Percentiles rank a stretch among this genome's conserved stretches.
These are phyloP conservation scores for Arctopsyche grandis DNA, from an alignment of 1,140 invertebrate species.

Conservation along the genomic window DNA sequence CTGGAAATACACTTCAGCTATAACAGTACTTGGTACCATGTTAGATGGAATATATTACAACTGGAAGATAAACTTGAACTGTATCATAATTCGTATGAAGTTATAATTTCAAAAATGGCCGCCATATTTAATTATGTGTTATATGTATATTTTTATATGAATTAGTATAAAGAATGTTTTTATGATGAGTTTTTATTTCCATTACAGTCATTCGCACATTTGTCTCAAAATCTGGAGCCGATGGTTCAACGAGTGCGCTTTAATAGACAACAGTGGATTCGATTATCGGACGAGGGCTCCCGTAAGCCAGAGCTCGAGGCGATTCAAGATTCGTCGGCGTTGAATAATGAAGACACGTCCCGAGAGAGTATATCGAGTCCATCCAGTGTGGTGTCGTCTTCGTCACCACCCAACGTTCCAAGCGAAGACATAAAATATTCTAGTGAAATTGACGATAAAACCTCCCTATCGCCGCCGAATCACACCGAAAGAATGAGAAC, in stretches of 20 bases:
- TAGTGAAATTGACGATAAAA: conserved; percentile 31
- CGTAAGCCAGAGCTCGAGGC: conserved; percentile 36
- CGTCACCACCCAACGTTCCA: conserved; percentile 31
- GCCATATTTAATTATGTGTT: too few relatives aligned
- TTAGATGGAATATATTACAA: too few relatives aligned
- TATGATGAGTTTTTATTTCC: conserved; percentile 21
- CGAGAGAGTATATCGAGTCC: conserved; percentile 47
- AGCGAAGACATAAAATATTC: conserved; percentile 42
- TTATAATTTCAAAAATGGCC: too few relatives aligned
- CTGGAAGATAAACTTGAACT: too few relatives aligned
- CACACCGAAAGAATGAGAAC: conserved; percentile 34
- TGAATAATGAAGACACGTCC: conserved; percentile 11
- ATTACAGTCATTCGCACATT: conserved; percentile 82
- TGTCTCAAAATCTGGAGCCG: conserved; percentile 81
- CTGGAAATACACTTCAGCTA: too few relatives aligned
- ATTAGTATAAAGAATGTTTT: conserved; percentile 14
- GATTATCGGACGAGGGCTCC: conserved; percentile 71
- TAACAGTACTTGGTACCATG: too few relatives aligned
- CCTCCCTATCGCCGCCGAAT: background rate
- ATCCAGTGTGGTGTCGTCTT: conserved; percentile 43
- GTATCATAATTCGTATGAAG: too few relatives aligned
- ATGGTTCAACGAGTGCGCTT: conserved; percentile 84
- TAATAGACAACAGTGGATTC: conserved; percentile 86
- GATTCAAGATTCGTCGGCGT: conserved; percentile 10
- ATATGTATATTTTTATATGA: too few relatives aligned